Base-by-base conservation (phyloP, 2,888 invertebrate species). In the Macrosoma leucophasiata region DNA sequence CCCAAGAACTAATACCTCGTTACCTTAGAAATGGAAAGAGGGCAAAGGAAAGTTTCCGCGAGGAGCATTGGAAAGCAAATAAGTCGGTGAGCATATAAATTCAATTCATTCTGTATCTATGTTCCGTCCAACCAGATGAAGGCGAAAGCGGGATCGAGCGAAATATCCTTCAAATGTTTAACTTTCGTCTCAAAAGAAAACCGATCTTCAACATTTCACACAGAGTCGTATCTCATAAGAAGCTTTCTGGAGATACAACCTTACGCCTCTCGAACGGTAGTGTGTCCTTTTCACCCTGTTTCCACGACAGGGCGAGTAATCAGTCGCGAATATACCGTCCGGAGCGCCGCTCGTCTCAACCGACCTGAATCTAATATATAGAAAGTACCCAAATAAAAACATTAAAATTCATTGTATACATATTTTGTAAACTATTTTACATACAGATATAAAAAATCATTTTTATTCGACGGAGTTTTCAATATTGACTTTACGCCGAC, bases 321-420 rank as follows among this genome's bases (percentile, higher is more conserved):
- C 79, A 84, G 82, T 84, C 70, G 79, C 68, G 78, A 64, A 65
- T 58, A 69, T 57, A 70, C 82, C 81, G 82, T 81, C 81, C 79
- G 47, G 52, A 58, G 69, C 53, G 64, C 55, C 66, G 57, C 73
- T 60, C 79, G 78, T 62, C 60, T 50, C 52, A 41, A 45, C 47
- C 40, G 46, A 48, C 45, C 37, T 40, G 50, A 36, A 41, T 46
- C 48, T 52, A 53, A n/a, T 48, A 56, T 51, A 49, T 53, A 52
- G 41, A 51, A 39, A 50, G 31, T 48, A 39, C 18, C 43, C 36
- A 48, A 42, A 41, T 45, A 50, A 36, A 36, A 41, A 49, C 47
- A 51, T 46, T 52, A 43, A 52, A 55, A 42, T 39, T n/a, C n/a
- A n/a, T n/a, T n/a, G n/a, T n/a, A n/a, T n/a, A n/a, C n/a, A 56